These are phyloP conservation scores for Hemicentrotus pulcherrimus DNA, from an alignment of 35 echinoderm and acorn worm genomes.

Conservation along the genomic window DNA sequence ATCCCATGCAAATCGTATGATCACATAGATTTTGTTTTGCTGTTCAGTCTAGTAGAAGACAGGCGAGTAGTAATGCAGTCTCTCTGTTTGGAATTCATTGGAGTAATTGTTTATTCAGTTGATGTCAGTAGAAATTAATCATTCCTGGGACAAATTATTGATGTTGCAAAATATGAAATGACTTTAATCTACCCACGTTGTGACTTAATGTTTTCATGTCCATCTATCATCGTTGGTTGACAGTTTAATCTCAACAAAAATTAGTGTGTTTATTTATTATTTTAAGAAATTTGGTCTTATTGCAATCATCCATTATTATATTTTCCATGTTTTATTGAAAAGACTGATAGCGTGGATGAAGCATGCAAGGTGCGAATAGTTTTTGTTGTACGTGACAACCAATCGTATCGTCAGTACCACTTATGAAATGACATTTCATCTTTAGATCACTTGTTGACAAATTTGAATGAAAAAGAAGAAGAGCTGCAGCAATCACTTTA, in stretches of 20 bases:
- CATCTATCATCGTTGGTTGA: not conserved
- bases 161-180: conserved; percentile 13
- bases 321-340: not conserved
- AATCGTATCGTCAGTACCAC: not conserved
- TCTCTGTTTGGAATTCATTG: conserved; percentile 19
- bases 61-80: not conserved
- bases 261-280: not conserved
- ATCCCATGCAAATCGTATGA: not conserved
- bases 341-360: not conserved
- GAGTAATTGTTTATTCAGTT: conserved; percentile 27
- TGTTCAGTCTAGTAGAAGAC: not conserved
- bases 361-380: not conserved
- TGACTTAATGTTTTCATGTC: not conserved
- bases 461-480: not conserved
- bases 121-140: conserved; percentile 27
- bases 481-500: not conserved
- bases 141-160: not conserved
- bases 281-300: not conserved
- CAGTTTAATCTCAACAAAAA: not conserved
- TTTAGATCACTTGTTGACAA: not conserved
- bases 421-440: not conserved
- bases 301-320: not conserved
- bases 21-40: not conserved
- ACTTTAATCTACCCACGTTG: not conserved
- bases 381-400: not conserved